Conservation (phyloP, 2,113 vertebrate species). For the Rhadina sibilatrix region DNA sequence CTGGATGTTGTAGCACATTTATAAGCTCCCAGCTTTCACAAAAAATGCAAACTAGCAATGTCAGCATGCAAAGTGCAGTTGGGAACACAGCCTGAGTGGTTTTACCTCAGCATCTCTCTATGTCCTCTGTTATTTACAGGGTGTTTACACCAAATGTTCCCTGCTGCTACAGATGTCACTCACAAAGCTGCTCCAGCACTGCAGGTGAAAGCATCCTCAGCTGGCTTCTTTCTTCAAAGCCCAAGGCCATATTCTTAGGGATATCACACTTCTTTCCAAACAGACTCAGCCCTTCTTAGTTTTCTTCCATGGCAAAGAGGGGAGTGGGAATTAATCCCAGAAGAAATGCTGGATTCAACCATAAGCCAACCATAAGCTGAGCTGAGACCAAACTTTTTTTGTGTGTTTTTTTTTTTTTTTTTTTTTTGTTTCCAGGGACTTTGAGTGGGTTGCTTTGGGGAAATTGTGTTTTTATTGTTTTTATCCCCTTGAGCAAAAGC, state of each 20-base stretch:
- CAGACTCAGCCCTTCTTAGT: neutral
- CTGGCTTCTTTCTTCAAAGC: neutral
- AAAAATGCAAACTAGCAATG: slow-evolving; percentile 8
- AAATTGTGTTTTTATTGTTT: neutral
- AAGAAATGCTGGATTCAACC: neutral
- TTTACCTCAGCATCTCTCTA: neutral
- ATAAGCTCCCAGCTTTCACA: neutral
- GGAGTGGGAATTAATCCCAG: neutral
- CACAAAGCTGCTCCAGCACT: neutral
- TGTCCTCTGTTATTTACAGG: neutral
- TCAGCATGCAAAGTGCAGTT: neutral
- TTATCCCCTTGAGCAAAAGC: neutral
- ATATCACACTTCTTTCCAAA: neutral
- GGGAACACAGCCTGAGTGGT: neutral
- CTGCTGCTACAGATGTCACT: neutral
- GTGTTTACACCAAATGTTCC: neutral
- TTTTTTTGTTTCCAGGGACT: neutral
- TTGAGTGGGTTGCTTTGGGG: neutral
- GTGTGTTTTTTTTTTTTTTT: neutral
- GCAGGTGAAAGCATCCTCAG: neutral
- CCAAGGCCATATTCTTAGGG: neutral
- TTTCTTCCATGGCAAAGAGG: neutral
- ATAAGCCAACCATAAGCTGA: neutral
- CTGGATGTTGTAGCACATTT: neutral
- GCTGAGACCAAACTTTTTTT: neutral